Conservation (phyloP, 1,140 invertebrate species). For the Asobara japonica region DNA sequence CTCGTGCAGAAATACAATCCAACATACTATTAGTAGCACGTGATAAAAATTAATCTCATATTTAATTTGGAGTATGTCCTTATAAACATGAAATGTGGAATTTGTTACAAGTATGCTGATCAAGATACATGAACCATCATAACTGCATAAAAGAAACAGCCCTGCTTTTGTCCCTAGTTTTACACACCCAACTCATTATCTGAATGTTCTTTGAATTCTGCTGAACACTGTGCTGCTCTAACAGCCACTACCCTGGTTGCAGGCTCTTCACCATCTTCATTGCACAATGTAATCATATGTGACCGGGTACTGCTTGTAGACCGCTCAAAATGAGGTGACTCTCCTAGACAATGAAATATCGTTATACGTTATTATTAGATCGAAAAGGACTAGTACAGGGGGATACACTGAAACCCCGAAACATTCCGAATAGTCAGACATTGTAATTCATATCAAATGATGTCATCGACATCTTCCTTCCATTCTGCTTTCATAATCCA, state of each 20-base stretch:
- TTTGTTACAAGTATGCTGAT: background rate
- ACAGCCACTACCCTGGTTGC: constrained; percentile 41
- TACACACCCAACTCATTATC: background rate
- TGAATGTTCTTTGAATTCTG: constrained; percentile 33
- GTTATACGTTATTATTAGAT: background rate
- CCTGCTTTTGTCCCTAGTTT: background rate
- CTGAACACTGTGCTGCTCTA: constrained; percentile 27
- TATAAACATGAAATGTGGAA: background rate
- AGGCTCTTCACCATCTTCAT: constrained; percentile 47
- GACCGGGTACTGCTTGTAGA: constrained; percentile 57
- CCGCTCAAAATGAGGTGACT: constrained; percentile 51
- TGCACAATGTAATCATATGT: constrained; percentile 50
- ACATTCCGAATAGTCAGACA: no score
- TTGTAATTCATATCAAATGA: no score
- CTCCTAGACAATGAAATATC: constrained; percentile 46
- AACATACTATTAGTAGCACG: no score
- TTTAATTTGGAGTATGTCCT: background rate
- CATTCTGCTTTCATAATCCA: no score
- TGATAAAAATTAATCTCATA: background rate
- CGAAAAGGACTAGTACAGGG: background rate
- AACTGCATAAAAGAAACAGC: background rate
- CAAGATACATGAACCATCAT: background rate
- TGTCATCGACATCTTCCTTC: no score
- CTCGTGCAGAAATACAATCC: no score
- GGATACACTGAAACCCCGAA: background rate